Base-by-base conservation (phyloP, 1,140 invertebrate genomes). In the Procambarus clarkii region DNA sequence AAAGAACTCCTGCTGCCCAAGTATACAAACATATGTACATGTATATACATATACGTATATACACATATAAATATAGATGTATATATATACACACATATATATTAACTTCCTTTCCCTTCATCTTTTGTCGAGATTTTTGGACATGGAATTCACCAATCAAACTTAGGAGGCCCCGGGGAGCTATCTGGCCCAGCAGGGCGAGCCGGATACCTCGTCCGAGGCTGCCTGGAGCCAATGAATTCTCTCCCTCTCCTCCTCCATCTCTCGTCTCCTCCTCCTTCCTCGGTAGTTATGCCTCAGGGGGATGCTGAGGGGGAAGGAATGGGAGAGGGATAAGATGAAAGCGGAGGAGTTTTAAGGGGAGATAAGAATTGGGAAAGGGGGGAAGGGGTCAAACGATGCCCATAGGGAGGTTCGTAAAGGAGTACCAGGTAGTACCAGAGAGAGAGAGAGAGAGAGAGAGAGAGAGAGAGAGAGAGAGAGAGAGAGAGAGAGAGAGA, bases 101-200 rank as follows among this genome's bases (percentile, higher is more conserved):
- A 45, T 78, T 15, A 13, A 15, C 24, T 2, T 78, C 7, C 18
- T 78, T 44, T 11, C 24, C 13, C 34, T 78, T 45, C 24, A n/a
- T 44, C 44, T 78, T 78, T 78, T 78, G 13, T 44, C 34, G 13
- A 78, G 50, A 54, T 54, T 54, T 54, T 54, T 9, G n/a, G 77
- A 44, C 44, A 54, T 48, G 48, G 48, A 79, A 79, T 48, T 79
- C 77, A 46, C 77, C 77, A 79, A 79, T 79, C 77, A 79, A 79
- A 79, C 77, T 79, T 79, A 79, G 24, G 44, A 79, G 77, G 77
- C 77, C 77, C 44, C 34, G 8, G 77, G 77, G 77, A 79, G 45
- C 77, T 8, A 79, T 79, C 24, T 3, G 44, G 44, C 5, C 18
- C 44, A 21, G 77, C 21, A 9, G 44, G 18, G 9, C 48, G 9